These are phyloP conservation scores for Heteromyza rotundicornis DNA, from an alignment of 2,888 invertebrate species.

Conservation along the genomic window DNA sequence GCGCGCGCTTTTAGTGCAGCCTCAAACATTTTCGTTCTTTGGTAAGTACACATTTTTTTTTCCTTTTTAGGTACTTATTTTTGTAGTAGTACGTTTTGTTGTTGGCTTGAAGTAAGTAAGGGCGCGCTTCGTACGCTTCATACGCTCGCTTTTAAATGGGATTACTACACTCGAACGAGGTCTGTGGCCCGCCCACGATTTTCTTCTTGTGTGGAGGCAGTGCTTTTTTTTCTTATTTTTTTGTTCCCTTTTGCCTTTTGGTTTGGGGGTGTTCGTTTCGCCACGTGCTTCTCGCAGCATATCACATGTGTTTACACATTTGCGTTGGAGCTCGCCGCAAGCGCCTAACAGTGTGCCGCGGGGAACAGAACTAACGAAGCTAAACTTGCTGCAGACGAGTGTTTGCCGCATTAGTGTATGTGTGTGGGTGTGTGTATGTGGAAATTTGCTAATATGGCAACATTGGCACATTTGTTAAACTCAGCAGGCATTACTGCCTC, in stretches of 20 bases:
- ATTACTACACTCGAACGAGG: not conserved
- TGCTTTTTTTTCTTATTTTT: not conserved
- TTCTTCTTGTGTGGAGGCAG: not conserved
- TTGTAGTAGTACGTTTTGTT: too few species aligned
- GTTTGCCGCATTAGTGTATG: too few species aligned
- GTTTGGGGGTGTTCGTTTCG: not conserved
- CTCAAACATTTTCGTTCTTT: too few species aligned
- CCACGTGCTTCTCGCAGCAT: not conserved
- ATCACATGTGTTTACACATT: not conserved
- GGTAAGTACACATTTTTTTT: too few species aligned
- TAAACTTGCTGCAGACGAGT: constrained; percentile 11
- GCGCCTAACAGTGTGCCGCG: constrained; percentile 13
- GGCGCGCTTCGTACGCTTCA: not conserved
- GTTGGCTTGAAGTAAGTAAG: too few species aligned
- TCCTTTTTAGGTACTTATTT: too few species aligned
- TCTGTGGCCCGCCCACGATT: not conserved
- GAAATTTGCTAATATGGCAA: constrained; percentile 26
- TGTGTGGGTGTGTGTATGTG: not conserved
- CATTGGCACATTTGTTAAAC: constrained; percentile 22
- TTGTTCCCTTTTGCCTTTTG: not conserved
- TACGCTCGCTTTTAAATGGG: not conserved
- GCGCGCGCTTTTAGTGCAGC: too few species aligned
- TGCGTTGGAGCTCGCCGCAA: constrained; percentile 33
- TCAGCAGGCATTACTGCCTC: constrained; percentile 3
- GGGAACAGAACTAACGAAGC: constrained; percentile 19